phyloP scores from a whole-genome alignment of 2,113 vertebrate genomes.

The Ptilonorhynchus violaceus region DNA sequence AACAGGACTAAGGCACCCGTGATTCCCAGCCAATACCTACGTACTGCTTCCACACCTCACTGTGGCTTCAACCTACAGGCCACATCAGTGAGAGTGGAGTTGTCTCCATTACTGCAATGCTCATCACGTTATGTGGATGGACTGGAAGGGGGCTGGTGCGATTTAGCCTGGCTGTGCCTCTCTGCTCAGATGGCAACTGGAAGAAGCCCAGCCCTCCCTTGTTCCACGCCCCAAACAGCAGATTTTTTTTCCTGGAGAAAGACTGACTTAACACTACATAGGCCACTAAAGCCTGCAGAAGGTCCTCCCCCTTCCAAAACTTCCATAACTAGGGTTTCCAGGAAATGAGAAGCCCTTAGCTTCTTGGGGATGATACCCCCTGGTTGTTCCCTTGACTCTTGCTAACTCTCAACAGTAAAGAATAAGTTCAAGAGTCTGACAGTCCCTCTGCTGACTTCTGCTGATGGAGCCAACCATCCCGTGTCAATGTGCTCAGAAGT shows the following conservation, averaged over 20 bases:
- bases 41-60: background rate
- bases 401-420: rapidly evolving
- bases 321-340: background rate
- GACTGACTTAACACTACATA: background rate
- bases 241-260: background rate
- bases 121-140: background rate
- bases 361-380: background rate
- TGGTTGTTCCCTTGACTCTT: background rate
- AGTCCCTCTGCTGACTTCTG: background rate
- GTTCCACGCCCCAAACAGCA: background rate
- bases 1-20: background rate
- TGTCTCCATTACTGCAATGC: background rate
- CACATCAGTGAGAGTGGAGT: background rate
- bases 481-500: rapidly evolving
- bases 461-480: background rate
- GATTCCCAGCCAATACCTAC: background rate
- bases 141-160: background rate
- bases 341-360: background rate
- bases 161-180: background rate
- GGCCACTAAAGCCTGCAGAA: background rate
- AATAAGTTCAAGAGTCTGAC: background rate
- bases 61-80: rapidly evolving
- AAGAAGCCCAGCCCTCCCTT: background rate
- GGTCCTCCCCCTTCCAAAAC: background rate
- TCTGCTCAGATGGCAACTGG: background rate